phyloP scores from a whole-genome alignment of 2,113 vertebrate genomes.

The Oryzias javanicus region DNA sequence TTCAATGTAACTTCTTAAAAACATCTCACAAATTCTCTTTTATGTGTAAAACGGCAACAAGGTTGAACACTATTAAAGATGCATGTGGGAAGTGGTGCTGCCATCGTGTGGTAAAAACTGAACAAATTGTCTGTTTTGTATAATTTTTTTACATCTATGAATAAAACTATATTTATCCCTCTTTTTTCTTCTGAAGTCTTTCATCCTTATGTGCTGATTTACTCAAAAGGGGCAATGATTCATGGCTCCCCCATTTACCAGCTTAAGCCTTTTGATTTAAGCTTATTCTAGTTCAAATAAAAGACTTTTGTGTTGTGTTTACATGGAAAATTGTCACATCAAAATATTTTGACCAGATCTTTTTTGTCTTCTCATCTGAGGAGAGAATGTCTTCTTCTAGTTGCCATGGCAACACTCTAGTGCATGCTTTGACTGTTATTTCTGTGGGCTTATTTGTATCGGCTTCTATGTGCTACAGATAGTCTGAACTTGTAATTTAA shows the following conservation, averaged over 20 bases:
- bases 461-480: not conserved
- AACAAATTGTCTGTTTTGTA: not conserved
- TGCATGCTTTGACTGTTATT: slow-evolving; percentile 24
- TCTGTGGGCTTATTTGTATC: slow-evolving; percentile 13
- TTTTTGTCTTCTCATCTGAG: slow-evolving; percentile 1
- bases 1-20: too few relatives aligned
- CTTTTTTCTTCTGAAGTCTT: too few relatives aligned
- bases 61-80: not conserved
- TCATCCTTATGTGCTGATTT: not conserved
- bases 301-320: not conserved
- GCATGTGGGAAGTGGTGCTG: slow-evolving; percentile 34
- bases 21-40: too few relatives aligned
- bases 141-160: not conserved
- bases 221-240: not conserved
- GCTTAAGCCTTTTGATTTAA: not conserved
- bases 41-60: too few relatives aligned
- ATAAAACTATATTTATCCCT: not conserved
- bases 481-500: too few relatives aligned
- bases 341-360: not conserved
- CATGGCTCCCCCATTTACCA: not conserved
- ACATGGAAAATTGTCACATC: not conserved
- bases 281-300: slow-evolving; percentile 2
- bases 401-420: slow-evolving; percentile 67
- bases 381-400: slow-evolving; percentile 31
- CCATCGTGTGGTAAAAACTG: slow-evolving; percentile 43